phyloP scores from a whole-genome alignment of 2,888 invertebrate genomes.

The Kuschelorhynchus macadamiae region DNA sequence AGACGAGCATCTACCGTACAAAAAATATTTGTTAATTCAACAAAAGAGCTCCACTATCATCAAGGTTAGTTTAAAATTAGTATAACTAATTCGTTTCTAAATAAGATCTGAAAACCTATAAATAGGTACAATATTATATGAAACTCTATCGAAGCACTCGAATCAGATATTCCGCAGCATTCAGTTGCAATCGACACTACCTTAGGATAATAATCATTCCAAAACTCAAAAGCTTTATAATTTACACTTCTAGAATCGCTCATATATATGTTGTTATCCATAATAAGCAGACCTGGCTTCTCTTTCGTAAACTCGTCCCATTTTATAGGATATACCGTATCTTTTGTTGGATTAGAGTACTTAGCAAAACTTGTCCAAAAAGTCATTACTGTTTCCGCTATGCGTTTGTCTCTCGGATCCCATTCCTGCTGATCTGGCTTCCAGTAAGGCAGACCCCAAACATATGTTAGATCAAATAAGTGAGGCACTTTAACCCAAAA shows the following conservation, averaged over 20 bases:
- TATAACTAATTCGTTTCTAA: too few species aligned
- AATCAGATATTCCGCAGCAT: slow-evolving; percentile 74
- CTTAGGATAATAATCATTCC: slow-evolving; percentile 88
- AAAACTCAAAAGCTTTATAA: slow-evolving; percentile 85
- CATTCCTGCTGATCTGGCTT: slow-evolving; percentile 76
- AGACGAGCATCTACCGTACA: too few species aligned
- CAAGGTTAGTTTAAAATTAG: too few species aligned
- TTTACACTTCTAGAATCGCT: slow-evolving; percentile 78
- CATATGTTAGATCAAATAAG: slow-evolving; percentile 84
- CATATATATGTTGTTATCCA: slow-evolving; percentile 85
- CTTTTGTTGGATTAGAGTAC: slow-evolving; percentile 79
- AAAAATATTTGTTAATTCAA: too few species aligned
- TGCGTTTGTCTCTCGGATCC: slow-evolving; percentile 84
- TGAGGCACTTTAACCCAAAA: slow-evolving; percentile 87
- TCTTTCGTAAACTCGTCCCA: slow-evolving; percentile 82
- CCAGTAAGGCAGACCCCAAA: slow-evolving; percentile 86
- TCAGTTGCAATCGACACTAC: slow-evolving; percentile 80
- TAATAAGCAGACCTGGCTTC: slow-evolving; percentile 79
- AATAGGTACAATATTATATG: slow-evolving; percentile 8
- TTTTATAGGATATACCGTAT: slow-evolving; percentile 77
- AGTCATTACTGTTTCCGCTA: slow-evolving; percentile 85
- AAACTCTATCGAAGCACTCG: slow-evolving; percentile 16
- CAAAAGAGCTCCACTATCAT: too few species aligned
- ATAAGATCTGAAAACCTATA: not conserved
- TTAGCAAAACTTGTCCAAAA: slow-evolving; percentile 86